Evolutionary conservation across 2,888 invertebrate genomes (phyloP).

Genomic region (Pemphredon lugubris): DNA sequence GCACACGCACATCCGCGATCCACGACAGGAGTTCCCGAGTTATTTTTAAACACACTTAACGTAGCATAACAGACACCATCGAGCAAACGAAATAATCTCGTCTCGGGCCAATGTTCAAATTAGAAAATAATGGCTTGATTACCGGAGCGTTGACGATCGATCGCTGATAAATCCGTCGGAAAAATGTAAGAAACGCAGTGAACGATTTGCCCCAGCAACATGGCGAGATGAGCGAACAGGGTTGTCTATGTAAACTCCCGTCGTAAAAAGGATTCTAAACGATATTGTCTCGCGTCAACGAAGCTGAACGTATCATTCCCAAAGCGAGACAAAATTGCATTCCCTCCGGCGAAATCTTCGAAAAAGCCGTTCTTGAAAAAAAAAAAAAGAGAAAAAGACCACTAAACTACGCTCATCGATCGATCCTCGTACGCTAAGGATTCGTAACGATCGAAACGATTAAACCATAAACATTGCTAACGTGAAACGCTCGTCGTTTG

Average conservation of each 20-base stretch:
- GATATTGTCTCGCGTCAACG: conserved; percentile 35
- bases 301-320: conserved; percentile 69
- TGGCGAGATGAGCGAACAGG: conserved; percentile 8
- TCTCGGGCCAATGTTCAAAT: neutral
- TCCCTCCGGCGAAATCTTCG: conserved; percentile 54
- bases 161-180: neutral
- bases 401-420: conserved; percentile 1
- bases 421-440: conserved; percentile 11
- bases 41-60: too few relatives aligned
- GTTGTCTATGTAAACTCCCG: neutral
- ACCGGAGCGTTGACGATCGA: neutral
- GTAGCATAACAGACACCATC: too few relatives aligned
- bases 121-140: neutral
- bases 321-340: conserved; percentile 67
- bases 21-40: too few relatives aligned
- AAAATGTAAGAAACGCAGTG: conserved; percentile 15
- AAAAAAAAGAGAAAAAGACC: too few relatives aligned
- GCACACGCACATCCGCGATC: too few relatives aligned
- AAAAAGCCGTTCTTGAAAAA: too few relatives aligned
- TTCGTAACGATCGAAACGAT: neutral
- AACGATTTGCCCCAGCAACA: neutral
- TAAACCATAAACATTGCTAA: too few relatives aligned
- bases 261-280: neutral
- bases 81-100: too few relatives aligned
- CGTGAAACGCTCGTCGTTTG: too few relatives aligned